Evolutionary conservation across 1,140 invertebrate genomes (phyloP), one percentile per base, ranked within the genome.

Genomic region (Brachionus calyciflorus): DNA sequence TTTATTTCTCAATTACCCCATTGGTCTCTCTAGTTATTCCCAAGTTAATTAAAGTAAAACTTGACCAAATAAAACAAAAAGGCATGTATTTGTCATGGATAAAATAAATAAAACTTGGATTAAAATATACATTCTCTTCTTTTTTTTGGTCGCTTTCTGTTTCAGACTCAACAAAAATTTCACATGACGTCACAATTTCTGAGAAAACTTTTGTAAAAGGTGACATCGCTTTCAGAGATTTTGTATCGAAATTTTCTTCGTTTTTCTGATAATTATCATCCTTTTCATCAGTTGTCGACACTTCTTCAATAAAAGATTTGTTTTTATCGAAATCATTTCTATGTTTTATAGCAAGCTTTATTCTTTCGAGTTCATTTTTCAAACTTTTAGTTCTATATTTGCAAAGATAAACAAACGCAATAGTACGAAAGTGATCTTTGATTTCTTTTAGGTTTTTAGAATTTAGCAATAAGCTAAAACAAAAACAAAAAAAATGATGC

Each of bases 1-100:
- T 63, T 5, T 63, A 63, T 63, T 63, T 63, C 12, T 63, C 57
- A 63, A 63, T 63, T n/a, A 63, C n/a, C 14, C 57, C 57, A 63
- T 63, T 63, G 10, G 57, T 63, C 33, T 63, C 57, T 63, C 57
- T 40, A n/a, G 57, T 63, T 37, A 63, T 40, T 63, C 14, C 14
- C 33, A 63, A 63, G 33, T 63, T 21, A 40, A 63, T 19, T 21
- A 63, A 40, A n/a, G 57, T 63, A 19, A 63, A 63, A 17, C 57
- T 40, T 40, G 57, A 63, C 57, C 30, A 63, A 40, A 63, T 63
- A 63, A 63, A 63, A 63, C 57, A 63, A 63, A 40, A 63, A 40
- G 57, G 57, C 57, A 63, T 63, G 33, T 40, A 63, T 63, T 21
- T 63, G 7, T 57, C 53, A 30, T 57, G 53, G 9, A 57, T 10